These are phyloP conservation scores for Leuciscus waleckii DNA, from an alignment of 2,797 vertebrate species.

Conservation along the genomic window DNA sequence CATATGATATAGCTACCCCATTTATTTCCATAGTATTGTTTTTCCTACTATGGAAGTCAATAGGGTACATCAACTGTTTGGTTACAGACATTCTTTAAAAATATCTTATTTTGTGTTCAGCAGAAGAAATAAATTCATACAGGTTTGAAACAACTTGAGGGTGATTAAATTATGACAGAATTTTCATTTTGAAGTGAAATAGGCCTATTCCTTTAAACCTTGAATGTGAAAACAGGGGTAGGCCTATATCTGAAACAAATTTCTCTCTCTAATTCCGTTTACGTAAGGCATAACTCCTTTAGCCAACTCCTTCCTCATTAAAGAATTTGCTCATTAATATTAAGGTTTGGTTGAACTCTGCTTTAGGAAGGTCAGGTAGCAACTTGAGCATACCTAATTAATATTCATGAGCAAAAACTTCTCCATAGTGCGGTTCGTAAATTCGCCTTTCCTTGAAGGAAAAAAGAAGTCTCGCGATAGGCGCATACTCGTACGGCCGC, in stretches of 20 bases:
- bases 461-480: conserved; percentile 85
- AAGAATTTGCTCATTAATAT: neutral
- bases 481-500: conserved; percentile 80
- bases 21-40: too few species aligned
- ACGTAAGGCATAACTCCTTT: neutral
- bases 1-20: too few species aligned
- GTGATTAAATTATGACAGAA: too few species aligned
- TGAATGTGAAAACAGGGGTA: too few species aligned
- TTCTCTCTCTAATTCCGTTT: neutral
- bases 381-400: neutral
- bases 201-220: too few species aligned
- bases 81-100: too few species aligned
- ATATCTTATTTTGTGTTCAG: too few species aligned
- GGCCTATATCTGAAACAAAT: neutral
- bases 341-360: neutral
- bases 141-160: too few species aligned
- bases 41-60: too few species aligned
- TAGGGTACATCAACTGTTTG: too few species aligned
- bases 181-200: too few species aligned
- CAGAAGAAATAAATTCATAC: too few species aligned
- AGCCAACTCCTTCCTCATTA: neutral
- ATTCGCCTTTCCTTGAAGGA: conserved; percentile 22
- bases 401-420: neutral
- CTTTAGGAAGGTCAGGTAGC: neutral
- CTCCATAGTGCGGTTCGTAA: neutral